Percentiles rank a stretch among this genome's conserved stretches.
Conservation (phyloP, 2,113 vertebrate genomes). For the Picathartes gymnocephalus region DNA sequence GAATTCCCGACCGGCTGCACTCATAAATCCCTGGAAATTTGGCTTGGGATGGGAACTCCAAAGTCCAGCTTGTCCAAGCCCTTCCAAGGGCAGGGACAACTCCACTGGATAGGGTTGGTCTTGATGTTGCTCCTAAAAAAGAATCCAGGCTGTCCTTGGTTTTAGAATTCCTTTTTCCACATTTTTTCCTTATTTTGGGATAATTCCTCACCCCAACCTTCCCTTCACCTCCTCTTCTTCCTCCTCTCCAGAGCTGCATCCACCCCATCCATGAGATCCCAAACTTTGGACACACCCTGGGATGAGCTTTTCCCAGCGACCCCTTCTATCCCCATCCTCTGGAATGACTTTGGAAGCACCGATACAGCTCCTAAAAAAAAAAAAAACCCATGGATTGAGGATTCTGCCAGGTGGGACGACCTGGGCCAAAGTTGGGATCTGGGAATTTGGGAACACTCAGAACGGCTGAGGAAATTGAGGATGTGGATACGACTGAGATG, state of each 20-base stretch:
- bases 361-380: fast-evolving
- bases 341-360: fast-evolving
- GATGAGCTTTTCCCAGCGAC: background rate
- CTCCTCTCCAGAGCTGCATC: background rate
- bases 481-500: fast-evolving
- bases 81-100: too few species aligned
- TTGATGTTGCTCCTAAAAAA: background rate
- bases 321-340: background rate
- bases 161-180: background rate
- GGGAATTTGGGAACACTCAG: background rate
- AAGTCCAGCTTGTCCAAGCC: background rate
- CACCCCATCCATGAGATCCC: background rate
- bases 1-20: background rate
- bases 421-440: background rate
- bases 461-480: fast-evolving
- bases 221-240: background rate
- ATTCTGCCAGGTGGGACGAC: fast-evolving
- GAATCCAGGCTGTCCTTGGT: fast-evolving
- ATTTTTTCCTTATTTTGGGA: too few species aligned
- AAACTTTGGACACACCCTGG: too few species aligned
- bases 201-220: too few species aligned
- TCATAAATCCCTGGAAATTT: background rate
- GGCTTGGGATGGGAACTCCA: background rate
- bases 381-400: fast-evolving
- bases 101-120: fast-evolving